These are phyloP conservation scores for Ryuthela nishihirai DNA, from an alignment of 2,888 invertebrate species.

Conservation along the genomic window DNA sequence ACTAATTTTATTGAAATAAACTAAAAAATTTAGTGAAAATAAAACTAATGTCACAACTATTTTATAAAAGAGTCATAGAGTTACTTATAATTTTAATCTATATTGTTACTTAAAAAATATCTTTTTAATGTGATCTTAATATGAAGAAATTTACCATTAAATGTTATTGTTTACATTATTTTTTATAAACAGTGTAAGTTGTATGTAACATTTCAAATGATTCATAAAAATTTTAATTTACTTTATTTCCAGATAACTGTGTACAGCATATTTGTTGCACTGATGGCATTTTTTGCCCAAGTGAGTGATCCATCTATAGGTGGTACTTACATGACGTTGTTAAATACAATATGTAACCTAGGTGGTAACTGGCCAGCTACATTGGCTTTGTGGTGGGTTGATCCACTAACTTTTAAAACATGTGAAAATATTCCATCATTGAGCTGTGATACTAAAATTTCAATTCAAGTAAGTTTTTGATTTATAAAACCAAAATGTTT, in stretches of 20 bases:
- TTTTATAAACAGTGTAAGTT: too few species aligned
- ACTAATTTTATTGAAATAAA: too few species aligned
- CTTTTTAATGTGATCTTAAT: too few species aligned
- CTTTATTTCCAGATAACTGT: constrained; percentile 68
- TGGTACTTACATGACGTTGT: constrained; percentile 97
- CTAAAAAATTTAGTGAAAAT: too few species aligned
- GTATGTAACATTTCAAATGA: too few species aligned
- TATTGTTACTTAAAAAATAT: too few species aligned
- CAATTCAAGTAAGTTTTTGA: constrained; percentile 64
- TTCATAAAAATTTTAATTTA: constrained; percentile 7
- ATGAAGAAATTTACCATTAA: too few species aligned
- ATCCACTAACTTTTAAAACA: constrained; percentile 74
- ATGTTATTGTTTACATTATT: too few species aligned
- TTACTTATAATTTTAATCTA: too few species aligned
- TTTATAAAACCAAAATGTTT: too few species aligned
- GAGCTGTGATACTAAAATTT: constrained; percentile 59
- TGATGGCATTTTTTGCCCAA: constrained; percentile 97
- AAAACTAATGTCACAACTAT: too few species aligned
- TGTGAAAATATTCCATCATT: constrained; percentile 55
- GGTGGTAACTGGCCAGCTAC: constrained; percentile 99
- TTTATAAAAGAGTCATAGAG: too few species aligned
- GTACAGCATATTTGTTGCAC: constrained; percentile 95
- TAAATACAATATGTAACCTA: constrained; percentile 92
- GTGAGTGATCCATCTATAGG: constrained; percentile 95
- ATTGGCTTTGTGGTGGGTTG: constrained; percentile 84